Conservation (phyloP, 1,140 invertebrate genomes). For the Aethina tumida region DNA sequence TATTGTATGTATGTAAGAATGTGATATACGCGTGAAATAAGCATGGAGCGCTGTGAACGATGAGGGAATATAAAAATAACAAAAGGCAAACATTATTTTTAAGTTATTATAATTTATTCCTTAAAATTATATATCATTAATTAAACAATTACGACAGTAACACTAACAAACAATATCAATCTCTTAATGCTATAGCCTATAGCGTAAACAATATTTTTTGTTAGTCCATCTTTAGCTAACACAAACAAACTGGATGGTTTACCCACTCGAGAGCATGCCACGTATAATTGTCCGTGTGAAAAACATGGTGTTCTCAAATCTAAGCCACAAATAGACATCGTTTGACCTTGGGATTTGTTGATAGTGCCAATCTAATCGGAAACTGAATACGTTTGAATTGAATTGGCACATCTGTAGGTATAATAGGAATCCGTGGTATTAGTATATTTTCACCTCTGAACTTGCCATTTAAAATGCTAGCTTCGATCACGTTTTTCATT, state of each 20-base stretch:
- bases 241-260: slow-evolving; percentile 18
- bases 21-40: too few relatives aligned
- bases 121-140: too few relatives aligned
- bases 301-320: slow-evolving; percentile 27
- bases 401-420: slow-evolving; percentile 32
- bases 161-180: too few relatives aligned
- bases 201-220: too few relatives aligned
- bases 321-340: slow-evolving; percentile 27
- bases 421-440: slow-evolving; percentile 37
- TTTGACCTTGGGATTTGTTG: slow-evolving; percentile 44
- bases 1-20: too few relatives aligned
- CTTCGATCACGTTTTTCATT: slow-evolving; percentile 36
- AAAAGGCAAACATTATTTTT: too few relatives aligned
- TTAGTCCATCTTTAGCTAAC: slow-evolving; percentile 5
- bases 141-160: too few relatives aligned
- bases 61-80: too few relatives aligned
- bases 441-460: slow-evolving; percentile 38
- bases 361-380: slow-evolving; percentile 40
- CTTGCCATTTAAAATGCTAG: slow-evolving; percentile 36
- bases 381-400: slow-evolving; percentile 39
- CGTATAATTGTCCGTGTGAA: slow-evolving; percentile 33
- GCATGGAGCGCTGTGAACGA: too few relatives aligned
- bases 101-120: too few relatives aligned
- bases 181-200: too few relatives aligned
- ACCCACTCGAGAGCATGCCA: slow-evolving; percentile 30